phyloP scores from a whole-genome alignment of 2,113 vertebrate genomes.

The Lycocorax pyrrhopterus region DNA sequence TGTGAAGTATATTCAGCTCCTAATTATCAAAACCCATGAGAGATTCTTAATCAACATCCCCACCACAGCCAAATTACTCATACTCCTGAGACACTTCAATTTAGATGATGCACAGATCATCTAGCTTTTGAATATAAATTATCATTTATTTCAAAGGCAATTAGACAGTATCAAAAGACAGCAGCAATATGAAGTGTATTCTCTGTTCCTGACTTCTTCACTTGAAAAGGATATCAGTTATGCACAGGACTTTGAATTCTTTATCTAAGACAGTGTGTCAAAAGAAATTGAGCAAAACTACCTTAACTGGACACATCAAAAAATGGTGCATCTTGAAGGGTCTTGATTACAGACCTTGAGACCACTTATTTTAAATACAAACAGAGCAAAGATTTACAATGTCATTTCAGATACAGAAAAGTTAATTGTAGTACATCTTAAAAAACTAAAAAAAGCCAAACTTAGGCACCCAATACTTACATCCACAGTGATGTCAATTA shows the following conservation, averaged over 20 bases:
- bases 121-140: background rate
- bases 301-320: background rate
- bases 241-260: background rate
- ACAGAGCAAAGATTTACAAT: background rate
- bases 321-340: background rate
- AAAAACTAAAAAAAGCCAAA: background rate
- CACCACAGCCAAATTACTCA: background rate
- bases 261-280: background rate
- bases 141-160: constrained; percentile 5
- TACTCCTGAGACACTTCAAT: background rate
- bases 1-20: background rate
- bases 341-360: background rate
- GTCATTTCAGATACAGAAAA: background rate
- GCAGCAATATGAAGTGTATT: background rate
- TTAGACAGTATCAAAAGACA: background rate
- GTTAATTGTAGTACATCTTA: background rate
- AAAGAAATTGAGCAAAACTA: background rate
- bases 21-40: constrained; percentile 13
- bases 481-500: constrained; percentile 98
- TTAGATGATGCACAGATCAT: background rate
- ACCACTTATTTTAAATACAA: background rate
- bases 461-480: constrained; percentile 72
- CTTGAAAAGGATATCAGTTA: background rate
- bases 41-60: constrained; percentile 6
- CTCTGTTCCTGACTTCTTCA: background rate